Conservation (phyloP, 2,113 vertebrate genomes). For the Myiozetetes cayanensis region DNA sequence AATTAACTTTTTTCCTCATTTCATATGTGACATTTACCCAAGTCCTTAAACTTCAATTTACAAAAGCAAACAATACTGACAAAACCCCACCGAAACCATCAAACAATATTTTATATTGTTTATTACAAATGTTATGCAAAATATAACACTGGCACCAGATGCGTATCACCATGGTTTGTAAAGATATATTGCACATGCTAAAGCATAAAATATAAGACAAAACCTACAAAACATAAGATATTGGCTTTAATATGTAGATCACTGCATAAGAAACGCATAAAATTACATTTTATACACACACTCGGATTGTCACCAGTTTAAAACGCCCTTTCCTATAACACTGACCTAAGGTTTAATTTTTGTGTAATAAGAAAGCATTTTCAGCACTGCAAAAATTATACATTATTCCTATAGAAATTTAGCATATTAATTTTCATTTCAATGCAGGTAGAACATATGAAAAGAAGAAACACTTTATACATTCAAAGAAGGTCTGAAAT, state of each 20-base stretch:
- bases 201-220: slow-evolving; percentile 77
- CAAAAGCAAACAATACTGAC: slow-evolving; percentile 70
- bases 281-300: slow-evolving; percentile 74
- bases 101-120: slow-evolving; percentile 71
- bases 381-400: slow-evolving; percentile 75
- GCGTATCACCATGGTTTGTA: slow-evolving; percentile 72
- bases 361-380: slow-evolving; percentile 75
- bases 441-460: slow-evolving; percentile 69
- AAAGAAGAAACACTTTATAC: slow-evolving; percentile 67
- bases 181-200: slow-evolving; percentile 85
- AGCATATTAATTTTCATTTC: slow-evolving; percentile 73
- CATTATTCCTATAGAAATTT: slow-evolving; percentile 72
- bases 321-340: slow-evolving; percentile 79
- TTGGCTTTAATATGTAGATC: slow-evolving; percentile 72
- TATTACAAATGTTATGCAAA: slow-evolving; percentile 79
- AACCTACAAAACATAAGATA: slow-evolving; percentile 72
- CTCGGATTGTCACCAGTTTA: slow-evolving; percentile 85
- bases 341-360: slow-evolving; percentile 76
- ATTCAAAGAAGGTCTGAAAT: slow-evolving; percentile 74
- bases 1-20: slow-evolving; percentile 50
- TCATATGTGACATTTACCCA: slow-evolving; percentile 51
- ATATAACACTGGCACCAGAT: slow-evolving; percentile 82
- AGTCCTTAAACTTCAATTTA: slow-evolving; percentile 63
- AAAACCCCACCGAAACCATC: slow-evolving; percentile 73
- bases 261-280: slow-evolving; percentile 73